Evolutionary conservation across 2,797 vertebrate genomes (phyloP).

Genomic region (Limnodromus scolopaceus): DNA sequence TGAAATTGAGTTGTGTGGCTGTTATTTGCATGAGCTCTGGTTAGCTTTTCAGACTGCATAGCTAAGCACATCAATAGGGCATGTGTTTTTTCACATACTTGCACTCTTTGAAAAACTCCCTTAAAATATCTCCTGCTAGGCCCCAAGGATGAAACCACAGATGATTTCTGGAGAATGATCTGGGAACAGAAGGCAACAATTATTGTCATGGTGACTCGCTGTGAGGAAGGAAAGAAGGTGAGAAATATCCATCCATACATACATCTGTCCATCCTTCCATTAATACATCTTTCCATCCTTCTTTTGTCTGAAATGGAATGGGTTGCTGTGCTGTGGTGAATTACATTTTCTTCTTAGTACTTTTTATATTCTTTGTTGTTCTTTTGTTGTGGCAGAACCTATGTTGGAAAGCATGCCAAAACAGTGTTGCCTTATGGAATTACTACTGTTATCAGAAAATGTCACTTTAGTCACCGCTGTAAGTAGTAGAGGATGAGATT

Average conservation of each 20-base stretch:
- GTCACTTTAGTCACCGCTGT: background rate
- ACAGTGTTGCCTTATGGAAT: background rate
- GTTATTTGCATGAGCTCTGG: background rate
- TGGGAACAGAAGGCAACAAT: slow-evolving; percentile 97
- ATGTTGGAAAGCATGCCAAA: background rate
- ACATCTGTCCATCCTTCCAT: background rate
- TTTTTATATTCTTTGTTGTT: background rate
- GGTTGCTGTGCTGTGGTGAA: background rate
- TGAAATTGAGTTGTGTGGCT: background rate
- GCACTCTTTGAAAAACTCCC: background rate
- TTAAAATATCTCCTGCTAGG: slow-evolving; percentile 75
- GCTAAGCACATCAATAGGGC: background rate
- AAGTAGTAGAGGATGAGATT: background rate
- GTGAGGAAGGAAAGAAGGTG: slow-evolving; percentile 95
- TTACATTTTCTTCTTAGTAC: background rate
- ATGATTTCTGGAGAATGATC: slow-evolving; percentile 98
- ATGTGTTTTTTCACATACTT: background rate
- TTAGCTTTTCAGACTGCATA: background rate
- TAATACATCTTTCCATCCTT: background rate
- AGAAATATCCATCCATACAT: background rate
- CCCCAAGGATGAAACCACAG: slow-evolving; percentile 92
- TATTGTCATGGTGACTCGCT: slow-evolving; percentile 97
- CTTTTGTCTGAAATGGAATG: background rate
- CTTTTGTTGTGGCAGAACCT: background rate
- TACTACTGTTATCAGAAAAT: background rate